Evolutionary conservation across 2,888 invertebrate genomes (phyloP), one percentile per base, ranked within the genome.

Genomic region (Polymixis lichenea): DNA sequence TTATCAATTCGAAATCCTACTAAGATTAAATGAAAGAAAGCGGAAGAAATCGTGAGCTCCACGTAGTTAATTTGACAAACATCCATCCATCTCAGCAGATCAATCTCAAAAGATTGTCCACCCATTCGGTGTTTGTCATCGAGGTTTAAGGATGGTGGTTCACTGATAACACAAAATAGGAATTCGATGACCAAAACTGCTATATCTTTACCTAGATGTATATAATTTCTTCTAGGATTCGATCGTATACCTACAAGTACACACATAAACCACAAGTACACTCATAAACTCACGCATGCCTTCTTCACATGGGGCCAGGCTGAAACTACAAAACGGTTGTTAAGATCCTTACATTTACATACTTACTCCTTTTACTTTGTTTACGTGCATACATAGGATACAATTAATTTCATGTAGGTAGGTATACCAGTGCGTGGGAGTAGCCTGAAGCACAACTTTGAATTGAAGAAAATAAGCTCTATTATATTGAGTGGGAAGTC

Each of bases 1-100:
- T 81, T 68, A 85, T 83, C 85, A 81, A 70, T 43, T 70, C 15
- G 49, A 69, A 78, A 83, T 80, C 83, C 78, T 80, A 72, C 58
- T 43, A 15, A 73, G 68, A 73, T 83, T 78, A 69, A 62, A 66
- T 66, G 19, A 72, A 76, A 75, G 82, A 75, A 72, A 83, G 55
- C 58, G 68, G 49, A 43, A 58, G 62, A 69, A 60, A 38, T 32
- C 58, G 49, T 61, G 28, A 66, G 78, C 55, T 65, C 46, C 8
- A 0, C 55, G 62, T 17, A 62, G 67, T 56, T 66, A 15, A 62
- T 81, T 75, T 58, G 51, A 62, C 55, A 66, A 65, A 51, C 22
- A 74, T 43, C 61, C 55, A 81, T 81, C 56, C 49, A 62, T 74
- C n/a, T n/a, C 15, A 5, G 25, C 3, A 25, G 25, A 75, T 67